Evolutionary conservation across 2,888 invertebrate species (phyloP).

Genomic region (Nomada hirtipes): DNA sequence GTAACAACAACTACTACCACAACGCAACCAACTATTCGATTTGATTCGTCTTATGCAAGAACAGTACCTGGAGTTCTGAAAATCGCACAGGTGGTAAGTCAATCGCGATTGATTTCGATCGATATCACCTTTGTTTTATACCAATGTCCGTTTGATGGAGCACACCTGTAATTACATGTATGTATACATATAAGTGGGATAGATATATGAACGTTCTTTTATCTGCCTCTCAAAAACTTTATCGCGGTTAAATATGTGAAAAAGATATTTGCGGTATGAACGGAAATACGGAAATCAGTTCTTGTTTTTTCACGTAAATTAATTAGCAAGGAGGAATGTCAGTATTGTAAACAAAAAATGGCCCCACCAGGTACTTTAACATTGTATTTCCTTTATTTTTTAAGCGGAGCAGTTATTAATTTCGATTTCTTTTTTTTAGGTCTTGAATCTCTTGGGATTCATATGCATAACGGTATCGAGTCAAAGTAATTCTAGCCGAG

Average conservation of each 20-base stretch:
- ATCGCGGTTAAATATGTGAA: no score
- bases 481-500: slow-evolving; percentile 86
- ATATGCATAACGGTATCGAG: slow-evolving; percentile 90
- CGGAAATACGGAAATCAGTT: no score
- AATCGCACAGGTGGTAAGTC: slow-evolving; percentile 90
- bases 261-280: not conserved
- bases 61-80: slow-evolving; percentile 92
- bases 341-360: no score
- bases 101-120: not conserved
- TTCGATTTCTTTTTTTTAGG: slow-evolving; percentile 85
- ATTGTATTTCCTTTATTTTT: not conserved
- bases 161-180: not conserved
- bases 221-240: no score
- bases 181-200: not conserved
- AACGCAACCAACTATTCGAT: slow-evolving; percentile 90
- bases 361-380: not conserved
- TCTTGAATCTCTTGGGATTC: slow-evolving; percentile 90
- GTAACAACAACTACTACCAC: slow-evolving; percentile 87
- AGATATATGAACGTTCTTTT: no score
- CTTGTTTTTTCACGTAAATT: no score
- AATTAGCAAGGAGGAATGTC: no score
- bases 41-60: slow-evolving; percentile 89
- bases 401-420: slow-evolving; percentile 4
- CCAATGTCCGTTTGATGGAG: not conserved
- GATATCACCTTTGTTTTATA: not conserved